phyloP scores from a whole-genome alignment of 1,140 invertebrate genomes.

The Apis laboriosa region DNA sequence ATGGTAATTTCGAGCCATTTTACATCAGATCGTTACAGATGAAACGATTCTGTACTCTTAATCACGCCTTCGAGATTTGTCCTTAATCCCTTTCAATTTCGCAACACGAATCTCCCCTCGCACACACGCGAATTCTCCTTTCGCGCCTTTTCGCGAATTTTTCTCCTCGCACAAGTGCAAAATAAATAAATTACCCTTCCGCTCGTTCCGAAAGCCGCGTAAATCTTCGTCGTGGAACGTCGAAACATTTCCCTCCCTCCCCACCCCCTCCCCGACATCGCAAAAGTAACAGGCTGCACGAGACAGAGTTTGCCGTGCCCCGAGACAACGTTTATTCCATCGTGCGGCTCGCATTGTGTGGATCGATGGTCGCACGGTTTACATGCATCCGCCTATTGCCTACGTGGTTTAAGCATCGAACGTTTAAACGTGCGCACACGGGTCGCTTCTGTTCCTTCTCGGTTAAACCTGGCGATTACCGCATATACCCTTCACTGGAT shows the following conservation, averaged over 20 bases:
- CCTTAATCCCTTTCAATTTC: background rate
- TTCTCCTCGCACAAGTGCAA: background rate
- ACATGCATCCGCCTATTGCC: background rate
- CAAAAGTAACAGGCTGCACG: slow-evolving; percentile 33
- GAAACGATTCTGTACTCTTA: background rate
- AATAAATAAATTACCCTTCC: background rate
- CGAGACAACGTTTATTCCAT: slow-evolving; percentile 12
- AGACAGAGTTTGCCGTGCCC: slow-evolving; percentile 31
- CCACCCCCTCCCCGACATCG: background rate
- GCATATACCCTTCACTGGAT: slow-evolving; percentile 55
- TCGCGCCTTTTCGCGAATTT: background rate
- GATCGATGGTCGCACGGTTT: slow-evolving; percentile 37
- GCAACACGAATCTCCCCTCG: background rate
- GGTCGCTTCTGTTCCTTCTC: slow-evolving; percentile 54
- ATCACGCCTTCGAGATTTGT: background rate
- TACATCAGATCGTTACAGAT: background rate
- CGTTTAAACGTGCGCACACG: slow-evolving; percentile 34
- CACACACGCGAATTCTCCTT: background rate
- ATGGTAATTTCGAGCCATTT: background rate
- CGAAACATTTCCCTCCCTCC: slow-evolving; percentile 11
- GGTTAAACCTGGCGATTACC: background rate
- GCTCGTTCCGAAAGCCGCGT: background rate
- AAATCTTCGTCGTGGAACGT: slow-evolving; percentile 35
- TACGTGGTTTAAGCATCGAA: too few relatives aligned
- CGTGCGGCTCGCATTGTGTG: background rate